Base-by-base conservation (phyloP, 1,140 invertebrate species). In the Brachionus angularis region DNA sequence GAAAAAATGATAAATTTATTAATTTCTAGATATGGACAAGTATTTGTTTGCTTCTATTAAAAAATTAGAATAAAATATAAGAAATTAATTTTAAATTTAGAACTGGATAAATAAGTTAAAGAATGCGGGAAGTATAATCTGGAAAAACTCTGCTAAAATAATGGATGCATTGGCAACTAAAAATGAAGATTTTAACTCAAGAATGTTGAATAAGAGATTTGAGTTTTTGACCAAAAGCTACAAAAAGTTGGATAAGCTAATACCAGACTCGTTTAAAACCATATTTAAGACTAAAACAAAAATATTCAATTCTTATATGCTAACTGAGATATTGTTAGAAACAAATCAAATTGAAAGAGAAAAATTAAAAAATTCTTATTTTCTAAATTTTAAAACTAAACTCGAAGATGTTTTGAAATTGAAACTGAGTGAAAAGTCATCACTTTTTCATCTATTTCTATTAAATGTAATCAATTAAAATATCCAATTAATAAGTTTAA, bases 131-230 rank as follows among this genome's bases (percentile, higher is more conserved):
- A 67, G 42, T 46, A 31, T 10, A 18, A 33, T 67, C 10, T 67
- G 62, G 62, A 67, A 67, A 36, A 67, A 50, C 29, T 67, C 62
- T n/a, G 42, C 42, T 21, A 67, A 67, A 50, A 67, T 67, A 16
- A 67, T 67, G 7, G 44, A 67, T 14, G 62, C 62, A 18, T 23
- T 67, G 14, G 29, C 47, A 5, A 50, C 42, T 25, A 39, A 39
- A 18, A 25, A 10, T 5, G 42, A 29, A n/a, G 62, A 67, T 16
- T 67, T 47, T 16, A 47, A 67, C 27, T 39, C 62, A 3, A 67
- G 47, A 67, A 47, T 67, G 62, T 2, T 67, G 5, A 29, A 47
- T 36, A 67, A 67, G 36, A 14, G 62, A 46, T 67, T 67, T 31
- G 62, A 67, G 18, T 67, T 47, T 50, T 27, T 67, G 42, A 67